Evolutionary conservation across 2,113 vertebrate species (phyloP), one percentile per base, ranked within the genome.

Genomic region (Bagarius yarrelli): DNA sequence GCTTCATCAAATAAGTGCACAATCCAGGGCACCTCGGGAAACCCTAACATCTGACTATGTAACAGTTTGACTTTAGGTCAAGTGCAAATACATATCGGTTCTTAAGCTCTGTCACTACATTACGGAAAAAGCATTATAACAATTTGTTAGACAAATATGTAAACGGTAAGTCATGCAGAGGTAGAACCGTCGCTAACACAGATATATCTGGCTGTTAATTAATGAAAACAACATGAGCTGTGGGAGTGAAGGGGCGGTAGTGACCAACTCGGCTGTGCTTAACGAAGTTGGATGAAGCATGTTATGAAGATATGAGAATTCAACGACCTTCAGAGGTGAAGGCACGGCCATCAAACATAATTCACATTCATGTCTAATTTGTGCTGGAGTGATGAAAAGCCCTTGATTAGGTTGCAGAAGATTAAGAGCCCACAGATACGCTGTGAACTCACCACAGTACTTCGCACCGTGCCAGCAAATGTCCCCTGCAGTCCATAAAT

Each of bases 301-400:
- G 81, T 81, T 81, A 81, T 83, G 75, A 83, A 83, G 83, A 83
- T 55, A 76, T 71, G 55, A 64, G 81, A 81, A 76, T 79, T 81
- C 84, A 87, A 86, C 75, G 86, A 87, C 84, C 85, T 86, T 61
- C 71, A 53, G 81, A 84, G 84, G 86, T 87, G 81, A 85, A 66
- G 47, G 66, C 84, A 80, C 60, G 71, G 79, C 81, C 86, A 84
- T 86, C 83, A 84, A 84, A 72, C 81, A 83, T 86, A 81, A 87
- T 84, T 83, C 83, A 86, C 55, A 76, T 77, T 78, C 84, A 83
- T 83, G 81, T 83, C 83, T 85, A 79, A 81, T 85, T 87, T 86
- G 79, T 77, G 66, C 61, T 60, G 63, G 40, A 77, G 53, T 82
- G 85, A 88, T 85, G 84, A 85, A 88, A 87, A 82, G 84, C 84